These are phyloP conservation scores for Caenorhabditis remanei DNA, from an alignment of 1,140 invertebrate genomes.

Conservation along the genomic window DNA sequence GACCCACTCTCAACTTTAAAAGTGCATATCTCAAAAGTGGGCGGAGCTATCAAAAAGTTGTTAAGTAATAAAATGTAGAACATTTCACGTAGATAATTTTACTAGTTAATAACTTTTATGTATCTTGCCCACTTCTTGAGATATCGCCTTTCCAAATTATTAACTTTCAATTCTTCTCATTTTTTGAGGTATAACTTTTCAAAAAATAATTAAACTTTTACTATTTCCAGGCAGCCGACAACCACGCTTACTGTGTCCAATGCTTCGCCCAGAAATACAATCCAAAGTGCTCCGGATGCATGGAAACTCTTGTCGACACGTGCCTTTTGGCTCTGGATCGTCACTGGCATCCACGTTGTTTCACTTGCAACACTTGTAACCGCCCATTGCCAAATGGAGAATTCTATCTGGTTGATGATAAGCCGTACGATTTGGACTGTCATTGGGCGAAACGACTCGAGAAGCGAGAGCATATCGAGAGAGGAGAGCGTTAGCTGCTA, in stretches of 20 bases:
- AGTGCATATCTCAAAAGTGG: too few relatives aligned
- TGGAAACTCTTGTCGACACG: conserved; percentile 73
- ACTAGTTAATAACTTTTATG: too few relatives aligned
- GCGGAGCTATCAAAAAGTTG: too few relatives aligned
- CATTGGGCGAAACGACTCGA: conserved; percentile 75
- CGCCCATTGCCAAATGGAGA: conserved; percentile 79
- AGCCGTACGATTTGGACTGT: conserved; percentile 78
- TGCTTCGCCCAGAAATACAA: conserved; percentile 75
- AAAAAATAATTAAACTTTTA: too few relatives aligned
- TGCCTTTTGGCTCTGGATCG: conserved; percentile 96
- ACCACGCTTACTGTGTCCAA: conserved; percentile 72
- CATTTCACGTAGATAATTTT: too few relatives aligned
- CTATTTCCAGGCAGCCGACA: conserved; percentile 69
- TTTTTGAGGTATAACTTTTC: neutral
- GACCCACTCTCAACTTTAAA: too few relatives aligned
- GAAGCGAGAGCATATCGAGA: conserved; percentile 67
- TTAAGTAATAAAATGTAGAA: too few relatives aligned
- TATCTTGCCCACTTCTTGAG: too few relatives aligned
- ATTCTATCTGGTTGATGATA: conserved; percentile 80
- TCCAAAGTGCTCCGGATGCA: conserved; percentile 74
- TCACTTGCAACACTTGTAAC: conserved; percentile 90
- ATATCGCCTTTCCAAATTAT: too few relatives aligned
- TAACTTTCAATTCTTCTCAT: too few relatives aligned
- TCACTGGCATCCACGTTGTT: conserved; percentile 97
- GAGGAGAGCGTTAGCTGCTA: conserved; percentile 19